phyloP scores from a whole-genome alignment of 2,888 invertebrate genomes.

The Keiferia lycopersicella region DNA sequence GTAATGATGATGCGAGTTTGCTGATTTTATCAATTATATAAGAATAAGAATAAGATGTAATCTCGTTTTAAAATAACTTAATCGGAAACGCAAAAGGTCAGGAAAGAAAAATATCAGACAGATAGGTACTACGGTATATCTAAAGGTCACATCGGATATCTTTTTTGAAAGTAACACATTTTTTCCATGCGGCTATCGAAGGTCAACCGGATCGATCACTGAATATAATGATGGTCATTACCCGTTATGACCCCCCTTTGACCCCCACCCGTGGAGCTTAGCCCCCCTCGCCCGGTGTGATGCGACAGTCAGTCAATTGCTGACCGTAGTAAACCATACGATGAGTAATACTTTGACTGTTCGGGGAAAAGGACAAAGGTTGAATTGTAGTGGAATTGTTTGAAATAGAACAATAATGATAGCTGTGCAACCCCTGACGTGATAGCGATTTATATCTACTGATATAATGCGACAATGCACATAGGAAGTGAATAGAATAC shows the following conservation, averaged over 20 bases:
- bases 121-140: no score
- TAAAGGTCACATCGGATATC: background rate
- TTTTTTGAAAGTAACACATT: background rate
- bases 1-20: no score
- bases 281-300: constrained; percentile 1
- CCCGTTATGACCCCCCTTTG: constrained; percentile 31
- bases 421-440: background rate
- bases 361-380: constrained; percentile 1
- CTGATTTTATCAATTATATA: no score
- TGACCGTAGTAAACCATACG: constrained; percentile 14
- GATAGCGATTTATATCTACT: background rate
- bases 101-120: no score
- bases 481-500: no score
- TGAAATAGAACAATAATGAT: background rate
- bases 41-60: no score
- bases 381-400: background rate
- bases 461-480: no score
- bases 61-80: no score
- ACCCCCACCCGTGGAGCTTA: constrained; percentile 25
- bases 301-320: constrained; percentile 19
- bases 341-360: background rate
- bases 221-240: constrained; percentile 41
- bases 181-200: constrained; percentile 30
- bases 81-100: no score
- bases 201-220: constrained; percentile 40